These are phyloP conservation scores for Mesocricetus auratus DNA, from an alignment of 2,113 vertebrate species.

Conservation along the genomic window DNA sequence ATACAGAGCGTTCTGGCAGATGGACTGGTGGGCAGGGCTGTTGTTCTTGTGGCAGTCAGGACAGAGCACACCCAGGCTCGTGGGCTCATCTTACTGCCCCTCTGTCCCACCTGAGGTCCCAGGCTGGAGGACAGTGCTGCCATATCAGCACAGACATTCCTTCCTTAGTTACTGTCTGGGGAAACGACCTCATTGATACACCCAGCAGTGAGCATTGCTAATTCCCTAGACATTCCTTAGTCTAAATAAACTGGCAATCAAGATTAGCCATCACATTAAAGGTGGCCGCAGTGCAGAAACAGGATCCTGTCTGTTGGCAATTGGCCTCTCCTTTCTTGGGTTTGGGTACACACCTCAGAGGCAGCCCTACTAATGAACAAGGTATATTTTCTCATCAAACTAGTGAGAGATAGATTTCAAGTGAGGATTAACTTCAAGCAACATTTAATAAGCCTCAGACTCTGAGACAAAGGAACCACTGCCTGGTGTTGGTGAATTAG, in stretches of 20 bases:
- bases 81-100: too few relatives aligned
- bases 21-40: not conserved
- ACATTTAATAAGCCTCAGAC: conserved; percentile 10
- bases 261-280: not conserved
- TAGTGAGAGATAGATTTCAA: not conserved
- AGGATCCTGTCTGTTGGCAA: not conserved
- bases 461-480: not conserved
- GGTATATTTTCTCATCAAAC: conserved; percentile 30
- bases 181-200: not conserved
- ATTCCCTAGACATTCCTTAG: not conserved
- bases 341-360: not conserved
- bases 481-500: not conserved
- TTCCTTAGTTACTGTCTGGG: not conserved
- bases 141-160: not conserved
- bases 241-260: not conserved
- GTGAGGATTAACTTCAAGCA: not conserved
- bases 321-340: not conserved
- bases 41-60: not conserved
- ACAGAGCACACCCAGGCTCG: not conserved
- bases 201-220: not conserved
- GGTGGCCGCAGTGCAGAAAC: not conserved
- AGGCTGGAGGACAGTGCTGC: not conserved
- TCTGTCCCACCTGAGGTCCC: not conserved
- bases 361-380: not conserved
- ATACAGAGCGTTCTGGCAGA: not conserved